phyloP scores from a whole-genome alignment of 2,797 vertebrate species.

The Macropus fuliginosus region DNA sequence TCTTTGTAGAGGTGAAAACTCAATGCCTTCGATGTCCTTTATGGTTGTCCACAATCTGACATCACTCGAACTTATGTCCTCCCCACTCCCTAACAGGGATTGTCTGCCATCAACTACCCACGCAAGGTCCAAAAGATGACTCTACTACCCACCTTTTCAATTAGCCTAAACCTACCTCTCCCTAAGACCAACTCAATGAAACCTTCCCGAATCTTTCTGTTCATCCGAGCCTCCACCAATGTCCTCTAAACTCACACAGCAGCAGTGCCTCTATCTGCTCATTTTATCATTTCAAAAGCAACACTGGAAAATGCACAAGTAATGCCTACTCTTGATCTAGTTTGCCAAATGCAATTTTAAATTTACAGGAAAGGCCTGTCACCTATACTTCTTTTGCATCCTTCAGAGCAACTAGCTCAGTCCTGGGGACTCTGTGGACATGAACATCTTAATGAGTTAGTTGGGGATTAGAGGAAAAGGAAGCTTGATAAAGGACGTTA shows the following conservation, averaged over 20 bases:
- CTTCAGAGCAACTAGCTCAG: too few relatives aligned
- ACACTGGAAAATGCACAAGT: too few relatives aligned
- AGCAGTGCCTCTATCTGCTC: neutral
- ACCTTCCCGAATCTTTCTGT: neutral
- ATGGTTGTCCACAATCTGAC: neutral
- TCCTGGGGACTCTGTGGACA: neutral
- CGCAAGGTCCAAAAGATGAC: neutral
- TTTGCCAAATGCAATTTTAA: neutral
- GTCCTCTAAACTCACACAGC: neutral
- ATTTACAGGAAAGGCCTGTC: too few relatives aligned
- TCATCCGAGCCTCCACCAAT: neutral
- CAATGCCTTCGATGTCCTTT: neutral
- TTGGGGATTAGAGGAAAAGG: neutral
- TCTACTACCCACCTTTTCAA: too few relatives aligned
- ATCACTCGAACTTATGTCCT: neutral
- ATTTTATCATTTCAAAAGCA: neutral
- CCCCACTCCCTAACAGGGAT: neutral
- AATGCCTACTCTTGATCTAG: neutral
- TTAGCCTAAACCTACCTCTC: too few relatives aligned
- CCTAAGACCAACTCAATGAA: neutral
- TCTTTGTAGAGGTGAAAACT: neutral
- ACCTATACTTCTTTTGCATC: too few relatives aligned
- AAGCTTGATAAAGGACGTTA: neutral
- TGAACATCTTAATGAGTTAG: neutral
- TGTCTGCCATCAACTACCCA: neutral